Base-by-base conservation (phyloP, 2,888 invertebrate genomes). In the Neoitamus cyanurus region DNA sequence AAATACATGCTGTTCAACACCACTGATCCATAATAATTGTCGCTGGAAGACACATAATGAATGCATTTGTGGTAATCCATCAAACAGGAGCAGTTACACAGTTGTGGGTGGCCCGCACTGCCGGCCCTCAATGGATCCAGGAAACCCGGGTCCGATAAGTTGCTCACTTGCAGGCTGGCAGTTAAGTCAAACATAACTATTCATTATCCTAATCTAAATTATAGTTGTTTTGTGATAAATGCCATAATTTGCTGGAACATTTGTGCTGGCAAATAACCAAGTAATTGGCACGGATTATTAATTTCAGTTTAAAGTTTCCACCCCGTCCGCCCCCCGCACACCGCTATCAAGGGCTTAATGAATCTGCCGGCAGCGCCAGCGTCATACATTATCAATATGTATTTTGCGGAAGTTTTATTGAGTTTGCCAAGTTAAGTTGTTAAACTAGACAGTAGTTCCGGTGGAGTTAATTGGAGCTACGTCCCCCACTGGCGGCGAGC, bases 181-280 rank as follows among this genome's bases (percentile, higher is more conserved):
- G 58, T 48, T 72, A 48, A 83, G 70, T 69, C 68, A 78, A 84
- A 78, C 77, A 84, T 84, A 84, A 84, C 78, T 78, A 84, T 78
- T 84, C 77, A 84, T 78, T 84, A 84, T 70, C 78, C 78, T 78
- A 84, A 84, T 84, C 84, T 84, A 84, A 84, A 84, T 84, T 84
- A 84, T 84, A 20, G 84, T 78, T 78, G 84, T 84, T 84, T 84
- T 84, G 70, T 84, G 84, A 84, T 84, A 84, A 84, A 84, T 78
- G 42, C 69, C 70, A 84, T 70, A 77, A 84, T 78, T 78, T 84
- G 78, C 30, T 69, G 78, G 77, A 84, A 70, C 84, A 84, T 84
- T 84, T 84, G 84, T 70, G 84, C 70, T 84, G 84, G 84, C 84
- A 84, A 84, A 84, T 84, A 84, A 84, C 78, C 84, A 84, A 84